These are phyloP conservation scores for Aselliscus stoliczkanus DNA, from an alignment of 2,797 vertebrate genomes.

Conservation along the genomic window DNA sequence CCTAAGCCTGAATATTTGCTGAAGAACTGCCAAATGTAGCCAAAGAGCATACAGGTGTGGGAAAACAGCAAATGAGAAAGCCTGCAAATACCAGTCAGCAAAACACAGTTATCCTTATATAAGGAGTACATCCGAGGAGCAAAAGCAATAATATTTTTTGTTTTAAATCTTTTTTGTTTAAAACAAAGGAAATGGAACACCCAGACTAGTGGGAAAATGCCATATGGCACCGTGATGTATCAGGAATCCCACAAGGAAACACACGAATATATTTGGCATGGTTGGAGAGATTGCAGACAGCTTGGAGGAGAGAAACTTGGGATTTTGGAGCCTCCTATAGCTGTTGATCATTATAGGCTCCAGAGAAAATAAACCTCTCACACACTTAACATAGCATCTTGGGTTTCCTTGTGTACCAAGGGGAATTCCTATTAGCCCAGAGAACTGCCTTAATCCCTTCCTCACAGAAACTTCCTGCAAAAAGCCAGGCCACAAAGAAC, in stretches of 20 bases:
- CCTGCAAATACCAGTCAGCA: neutral
- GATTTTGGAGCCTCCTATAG: neutral
- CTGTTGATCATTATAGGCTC: neutral
- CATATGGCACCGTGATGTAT: neutral
- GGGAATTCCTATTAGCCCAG: neutral
- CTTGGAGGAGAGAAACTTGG: neutral
- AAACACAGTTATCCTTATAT: neutral
- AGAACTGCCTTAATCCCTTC: neutral
- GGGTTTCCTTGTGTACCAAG: neutral
- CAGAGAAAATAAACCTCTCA: neutral
- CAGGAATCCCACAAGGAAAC: neutral
- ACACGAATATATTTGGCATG: neutral
- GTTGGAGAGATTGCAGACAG: neutral
- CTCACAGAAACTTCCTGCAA: neutral
- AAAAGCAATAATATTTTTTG: neutral
- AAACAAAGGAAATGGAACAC: neutral
- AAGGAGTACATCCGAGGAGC: neutral
- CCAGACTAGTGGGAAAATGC: neutral
- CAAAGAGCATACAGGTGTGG: neutral
- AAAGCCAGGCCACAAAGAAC: neutral
- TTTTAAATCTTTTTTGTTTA: slow-evolving; percentile 2
- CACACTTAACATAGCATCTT: neutral
- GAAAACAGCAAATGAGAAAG: neutral
- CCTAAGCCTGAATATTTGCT: neutral
- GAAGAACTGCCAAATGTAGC: neutral